Evolutionary conservation across 2,797 vertebrate genomes (phyloP).

Genomic region (Triplophysa yarkandensis): DNA sequence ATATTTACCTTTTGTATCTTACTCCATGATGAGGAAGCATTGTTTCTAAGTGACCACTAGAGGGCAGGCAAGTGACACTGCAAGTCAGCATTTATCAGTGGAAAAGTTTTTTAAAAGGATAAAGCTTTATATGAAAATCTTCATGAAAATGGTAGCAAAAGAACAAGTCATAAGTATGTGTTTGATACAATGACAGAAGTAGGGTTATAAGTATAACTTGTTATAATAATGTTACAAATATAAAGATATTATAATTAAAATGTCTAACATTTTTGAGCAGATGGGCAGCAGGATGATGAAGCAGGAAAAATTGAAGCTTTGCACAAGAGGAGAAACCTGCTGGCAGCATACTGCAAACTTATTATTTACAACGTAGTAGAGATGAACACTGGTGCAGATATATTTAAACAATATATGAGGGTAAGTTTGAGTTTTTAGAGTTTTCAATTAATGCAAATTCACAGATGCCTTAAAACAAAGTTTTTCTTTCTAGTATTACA

Average conservation of each 20-base stretch:
- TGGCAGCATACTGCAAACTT: conserved; percentile 97
- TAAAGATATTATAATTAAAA: too few species aligned
- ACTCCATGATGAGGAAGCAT: neutral
- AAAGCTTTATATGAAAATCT: too few species aligned
- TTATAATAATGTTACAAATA: too few species aligned
- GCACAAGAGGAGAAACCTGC: conserved; percentile 97
- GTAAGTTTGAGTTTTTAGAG: conserved; percentile 69
- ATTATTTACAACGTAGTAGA: conserved; percentile 99
- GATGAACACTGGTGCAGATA: conserved; percentile 98
- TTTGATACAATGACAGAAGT: too few species aligned
- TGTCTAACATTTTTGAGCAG: conserved; percentile 63
- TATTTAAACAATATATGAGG: conserved; percentile 99
- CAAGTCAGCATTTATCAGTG: neutral
- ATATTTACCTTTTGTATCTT: too few species aligned
- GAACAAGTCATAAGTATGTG: too few species aligned
- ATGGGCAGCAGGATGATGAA: conserved; percentile 98
- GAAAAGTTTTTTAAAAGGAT: neutral
- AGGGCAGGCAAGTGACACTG: conserved; percentile 6
- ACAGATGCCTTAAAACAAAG: neutral
- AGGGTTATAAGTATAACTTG: too few species aligned
- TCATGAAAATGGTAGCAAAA: too few species aligned
- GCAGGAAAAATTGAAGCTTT: conserved; percentile 98
- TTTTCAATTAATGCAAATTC: neutral
- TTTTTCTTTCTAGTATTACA: conserved; percentile 89
- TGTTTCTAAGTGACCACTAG: conserved; percentile 33